Conservation (phyloP, 2,797 vertebrate genomes). For the Semaprochilodus insignis region DNA sequence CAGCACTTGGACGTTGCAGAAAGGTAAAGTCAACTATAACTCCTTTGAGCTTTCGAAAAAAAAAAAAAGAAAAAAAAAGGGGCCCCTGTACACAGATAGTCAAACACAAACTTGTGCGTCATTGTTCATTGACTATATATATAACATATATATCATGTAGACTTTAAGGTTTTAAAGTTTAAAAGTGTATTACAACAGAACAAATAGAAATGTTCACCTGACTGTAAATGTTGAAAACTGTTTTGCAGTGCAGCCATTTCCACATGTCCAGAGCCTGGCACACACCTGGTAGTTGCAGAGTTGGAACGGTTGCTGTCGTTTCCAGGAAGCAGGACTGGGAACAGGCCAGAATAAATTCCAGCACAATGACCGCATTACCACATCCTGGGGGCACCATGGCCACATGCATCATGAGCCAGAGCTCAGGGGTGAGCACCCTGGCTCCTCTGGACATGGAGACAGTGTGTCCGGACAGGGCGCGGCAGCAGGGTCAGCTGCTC, state of each 20-base stretch:
- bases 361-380: slow-evolving; percentile 41
- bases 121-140: too few species aligned
- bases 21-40: slow-evolving; percentile 33
- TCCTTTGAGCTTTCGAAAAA: slow-evolving; percentile 9
- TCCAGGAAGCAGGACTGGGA: slow-evolving; percentile 40
- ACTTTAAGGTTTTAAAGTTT: too few species aligned
- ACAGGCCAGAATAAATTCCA: slow-evolving; percentile 45
- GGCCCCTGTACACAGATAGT: background rate
- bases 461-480: slow-evolving; percentile 41
- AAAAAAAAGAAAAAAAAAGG: background rate
- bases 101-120: slow-evolving; percentile 8
- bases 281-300: slow-evolving; percentile 41
- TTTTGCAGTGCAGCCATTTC: slow-evolving; percentile 7
- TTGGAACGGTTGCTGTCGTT: slow-evolving; percentile 10
- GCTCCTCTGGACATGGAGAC: slow-evolving; percentile 51
- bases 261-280: slow-evolving; percentile 8
- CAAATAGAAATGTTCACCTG: background rate
- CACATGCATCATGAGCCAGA: slow-evolving; percentile 42
- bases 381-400: slow-evolving; percentile 30
- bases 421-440: slow-evolving; percentile 37
- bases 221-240: slow-evolving; percentile 10
- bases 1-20: slow-evolving; percentile 42
- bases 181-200: too few species aligned
- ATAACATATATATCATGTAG: too few species aligned
- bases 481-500: slow-evolving; percentile 35